phyloP scores from a whole-genome alignment of 1,140 invertebrate genomes.

The Babylonia areolata region DNA sequence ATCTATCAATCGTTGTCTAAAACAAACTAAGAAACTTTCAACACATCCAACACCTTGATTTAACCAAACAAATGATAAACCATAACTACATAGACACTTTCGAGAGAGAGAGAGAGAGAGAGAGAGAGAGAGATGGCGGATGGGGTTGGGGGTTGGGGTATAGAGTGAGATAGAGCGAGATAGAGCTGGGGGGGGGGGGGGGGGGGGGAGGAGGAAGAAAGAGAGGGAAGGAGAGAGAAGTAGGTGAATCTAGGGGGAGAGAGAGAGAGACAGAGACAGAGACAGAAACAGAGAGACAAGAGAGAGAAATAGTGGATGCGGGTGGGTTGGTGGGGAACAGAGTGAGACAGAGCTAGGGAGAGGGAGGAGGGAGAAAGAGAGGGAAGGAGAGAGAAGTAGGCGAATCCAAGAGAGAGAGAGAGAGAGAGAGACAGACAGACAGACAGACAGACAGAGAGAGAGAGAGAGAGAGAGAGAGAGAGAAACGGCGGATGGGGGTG shows the following conservation, averaged over 20 bases:
- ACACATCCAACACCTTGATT: no score
- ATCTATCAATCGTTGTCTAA: no score
- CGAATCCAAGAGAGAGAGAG: background rate
- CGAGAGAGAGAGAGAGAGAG: background rate
- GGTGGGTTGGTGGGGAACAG: background rate
- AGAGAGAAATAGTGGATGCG: background rate
- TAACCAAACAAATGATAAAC: no score
- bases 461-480: background rate
- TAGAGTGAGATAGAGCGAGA: background rate
- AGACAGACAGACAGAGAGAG: background rate
- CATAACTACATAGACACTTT: no score
- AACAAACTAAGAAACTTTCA: no score
- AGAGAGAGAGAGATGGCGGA: background rate
- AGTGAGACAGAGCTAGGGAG: background rate
- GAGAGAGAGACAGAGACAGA: background rate
- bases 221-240: background rate
- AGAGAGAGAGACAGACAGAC: background rate
- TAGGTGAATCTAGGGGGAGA: background rate
- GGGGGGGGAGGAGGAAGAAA: background rate
- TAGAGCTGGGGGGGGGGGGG: background rate
- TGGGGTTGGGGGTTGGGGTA: background rate
- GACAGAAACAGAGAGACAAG: background rate
- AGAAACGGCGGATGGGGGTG: background rate
- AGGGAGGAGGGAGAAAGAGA: background rate
- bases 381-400: background rate